phyloP scores from a whole-genome alignment of 1,140 invertebrate species.

The Drosophila saltans region DNA sequence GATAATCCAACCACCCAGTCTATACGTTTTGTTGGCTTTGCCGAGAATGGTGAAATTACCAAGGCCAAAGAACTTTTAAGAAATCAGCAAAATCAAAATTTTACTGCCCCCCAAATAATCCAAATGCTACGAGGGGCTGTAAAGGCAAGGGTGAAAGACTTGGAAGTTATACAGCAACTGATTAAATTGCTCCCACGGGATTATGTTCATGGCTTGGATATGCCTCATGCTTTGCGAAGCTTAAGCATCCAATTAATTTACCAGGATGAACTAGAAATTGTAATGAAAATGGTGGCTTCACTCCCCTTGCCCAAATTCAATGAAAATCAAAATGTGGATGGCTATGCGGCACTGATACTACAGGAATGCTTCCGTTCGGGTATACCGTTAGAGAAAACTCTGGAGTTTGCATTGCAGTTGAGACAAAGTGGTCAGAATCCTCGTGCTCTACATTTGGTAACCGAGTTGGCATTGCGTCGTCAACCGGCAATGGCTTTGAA shows the following conservation, averaged over 20 bases:
- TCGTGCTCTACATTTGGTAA: conserved; percentile 65
- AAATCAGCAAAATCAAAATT: conserved; percentile 37
- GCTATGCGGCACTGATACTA: conserved; percentile 57
- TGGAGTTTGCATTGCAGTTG: conserved; percentile 58
- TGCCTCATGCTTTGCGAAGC: conserved; percentile 52
- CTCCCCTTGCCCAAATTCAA: conserved; percentile 63
- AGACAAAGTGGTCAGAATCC: conserved; percentile 58
- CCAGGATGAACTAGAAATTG: conserved; percentile 29
- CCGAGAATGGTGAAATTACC: conserved; percentile 71
- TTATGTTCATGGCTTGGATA: conserved; percentile 47
- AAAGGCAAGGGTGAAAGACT: conserved; percentile 14
- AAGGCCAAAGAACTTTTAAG: conserved; percentile 52
- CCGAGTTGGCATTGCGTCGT: conserved; percentile 67
- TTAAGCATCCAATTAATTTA: conserved; percentile 68
- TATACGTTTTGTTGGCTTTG: conserved; percentile 85
- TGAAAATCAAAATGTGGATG: conserved; percentile 71
- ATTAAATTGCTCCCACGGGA: conserved; percentile 58
- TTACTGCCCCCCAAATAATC: conserved; percentile 57
- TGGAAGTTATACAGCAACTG: conserved; percentile 48
- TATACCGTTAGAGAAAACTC: conserved; percentile 37
- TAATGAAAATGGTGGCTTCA: conserved; percentile 46
- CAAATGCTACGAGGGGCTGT: conserved; percentile 57
- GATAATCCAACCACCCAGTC: conserved; percentile 77
- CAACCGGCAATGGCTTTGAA: conserved; percentile 43
- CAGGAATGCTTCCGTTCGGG: conserved; percentile 63